phyloP scores from a whole-genome alignment of 2,888 invertebrate genomes.

The Polydrusus cervinus region DNA sequence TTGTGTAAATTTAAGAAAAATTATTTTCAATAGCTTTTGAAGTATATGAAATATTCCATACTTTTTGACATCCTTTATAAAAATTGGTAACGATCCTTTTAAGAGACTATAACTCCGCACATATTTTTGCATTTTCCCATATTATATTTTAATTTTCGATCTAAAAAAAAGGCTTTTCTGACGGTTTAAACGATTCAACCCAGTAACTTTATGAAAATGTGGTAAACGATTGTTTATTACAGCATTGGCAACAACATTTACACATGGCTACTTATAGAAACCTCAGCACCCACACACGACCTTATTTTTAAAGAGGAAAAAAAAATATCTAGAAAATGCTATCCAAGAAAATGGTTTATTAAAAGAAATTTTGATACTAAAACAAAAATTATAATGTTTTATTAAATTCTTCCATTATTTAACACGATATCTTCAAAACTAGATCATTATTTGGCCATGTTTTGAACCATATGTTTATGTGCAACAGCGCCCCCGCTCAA shows the following conservation, averaged over 20 bases:
- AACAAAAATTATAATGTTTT: not conserved
- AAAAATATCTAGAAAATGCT: not conserved
- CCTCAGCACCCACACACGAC: conserved; percentile 1
- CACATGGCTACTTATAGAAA: conserved; percentile 13
- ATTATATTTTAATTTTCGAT: no score
- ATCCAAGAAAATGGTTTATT: not conserved
- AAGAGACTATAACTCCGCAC: no score
- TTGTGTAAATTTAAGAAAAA: no score
- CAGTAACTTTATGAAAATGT: no score
- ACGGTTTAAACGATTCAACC: no score
- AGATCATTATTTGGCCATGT: conserved; percentile 18
- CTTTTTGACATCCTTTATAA: no score
- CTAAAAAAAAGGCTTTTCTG: no score
- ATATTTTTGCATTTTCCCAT: no score
- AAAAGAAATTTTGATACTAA: not conserved
- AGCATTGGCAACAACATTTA: conserved; percentile 4
- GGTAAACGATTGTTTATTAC: no score
- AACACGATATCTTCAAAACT: not conserved
- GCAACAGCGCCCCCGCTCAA: conserved; percentile 45
- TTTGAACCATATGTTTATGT: conserved; percentile 48
- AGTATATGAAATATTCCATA: no score
- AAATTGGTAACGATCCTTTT: no score
- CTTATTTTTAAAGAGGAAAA: conserved; percentile 9
- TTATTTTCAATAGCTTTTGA: no score
- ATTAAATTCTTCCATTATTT: not conserved